phyloP scores from a whole-genome alignment of 2,888 invertebrate genomes.

The Drosophila multiciliata region DNA sequence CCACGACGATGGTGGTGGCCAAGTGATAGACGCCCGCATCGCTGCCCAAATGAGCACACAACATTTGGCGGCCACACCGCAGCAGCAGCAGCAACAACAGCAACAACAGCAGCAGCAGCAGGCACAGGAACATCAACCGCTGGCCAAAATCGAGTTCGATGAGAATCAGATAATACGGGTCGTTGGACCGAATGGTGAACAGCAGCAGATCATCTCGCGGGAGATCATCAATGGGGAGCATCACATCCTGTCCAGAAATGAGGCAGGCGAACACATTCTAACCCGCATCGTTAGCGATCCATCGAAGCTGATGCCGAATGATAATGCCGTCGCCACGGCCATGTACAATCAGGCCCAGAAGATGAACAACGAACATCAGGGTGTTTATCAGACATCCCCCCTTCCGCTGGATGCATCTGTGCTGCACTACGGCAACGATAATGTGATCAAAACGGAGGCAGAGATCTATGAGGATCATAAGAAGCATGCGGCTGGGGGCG shows the following conservation, averaged over 20 bases:
- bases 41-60: slow-evolving; percentile 82
- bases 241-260: slow-evolving; percentile 85
- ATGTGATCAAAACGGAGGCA: slow-evolving; percentile 83
- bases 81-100: slow-evolving; percentile 57
- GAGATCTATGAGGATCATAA: slow-evolving; percentile 84
- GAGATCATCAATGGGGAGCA: slow-evolving; percentile 85
- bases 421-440: slow-evolving; percentile 83
- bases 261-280: slow-evolving; percentile 85
- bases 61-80: slow-evolving; percentile 55
- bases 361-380: slow-evolving; percentile 81
- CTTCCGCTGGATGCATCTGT: slow-evolving; percentile 84
- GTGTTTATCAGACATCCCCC: slow-evolving; percentile 84
- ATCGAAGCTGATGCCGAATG: slow-evolving; percentile 84
- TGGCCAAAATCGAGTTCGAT: slow-evolving; percentile 85
- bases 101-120: slow-evolving; percentile 52
- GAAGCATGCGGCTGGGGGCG: slow-evolving; percentile 73
- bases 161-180: slow-evolving; percentile 85
- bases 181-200: slow-evolving; percentile 85
- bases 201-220: slow-evolving; percentile 85
- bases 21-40: slow-evolving; percentile 84
- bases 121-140: slow-evolving; percentile 78
- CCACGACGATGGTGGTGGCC: slow-evolving; percentile 81
- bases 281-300: slow-evolving; percentile 85
- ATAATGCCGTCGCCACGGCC: slow-evolving; percentile 83
- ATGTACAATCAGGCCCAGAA: slow-evolving; percentile 85